phyloP scores from a whole-genome alignment of 2,797 vertebrate species.

The Gallinago solitaria region DNA sequence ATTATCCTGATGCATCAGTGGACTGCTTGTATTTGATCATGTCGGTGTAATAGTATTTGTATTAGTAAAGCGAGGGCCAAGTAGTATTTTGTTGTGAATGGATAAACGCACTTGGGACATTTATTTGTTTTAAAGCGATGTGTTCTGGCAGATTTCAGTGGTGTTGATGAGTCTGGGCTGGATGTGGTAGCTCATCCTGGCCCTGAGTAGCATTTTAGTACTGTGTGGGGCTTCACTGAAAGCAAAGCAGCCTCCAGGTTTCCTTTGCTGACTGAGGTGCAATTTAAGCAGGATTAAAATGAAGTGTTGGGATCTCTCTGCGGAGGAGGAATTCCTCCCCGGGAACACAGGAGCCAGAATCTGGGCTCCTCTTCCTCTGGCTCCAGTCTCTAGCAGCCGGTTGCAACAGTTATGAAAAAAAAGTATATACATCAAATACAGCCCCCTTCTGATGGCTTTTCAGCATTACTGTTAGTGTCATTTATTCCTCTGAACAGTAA shows the following conservation, averaged over 20 bases:
- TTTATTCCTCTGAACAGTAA: background rate
- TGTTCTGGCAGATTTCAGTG: background rate
- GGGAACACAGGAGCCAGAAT: background rate
- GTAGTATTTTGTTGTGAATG: constrained; percentile 19
- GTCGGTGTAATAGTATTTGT: constrained; percentile 17
- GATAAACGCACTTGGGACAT: background rate
- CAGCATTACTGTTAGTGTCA: constrained; percentile 4
- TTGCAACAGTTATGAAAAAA: constrained; percentile 34
- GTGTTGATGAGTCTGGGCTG: constrained; percentile 21
- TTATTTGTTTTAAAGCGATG: background rate
- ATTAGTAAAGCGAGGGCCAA: constrained; percentile 40
- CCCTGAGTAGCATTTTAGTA: background rate
- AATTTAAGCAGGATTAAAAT: background rate
- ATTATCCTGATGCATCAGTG: constrained; percentile 49
- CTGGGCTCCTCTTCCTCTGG: background rate
- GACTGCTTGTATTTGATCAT: constrained; percentile 45
- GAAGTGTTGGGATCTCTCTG: background rate
- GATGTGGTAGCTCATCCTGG: background rate
- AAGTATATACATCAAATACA: constrained; percentile 5
- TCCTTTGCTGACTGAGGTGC: background rate
- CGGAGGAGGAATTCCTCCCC: background rate
- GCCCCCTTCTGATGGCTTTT: constrained; percentile 34
- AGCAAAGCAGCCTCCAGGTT: background rate
- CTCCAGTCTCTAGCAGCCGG: background rate
- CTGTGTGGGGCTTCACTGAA: background rate